Conservation (phyloP, 2,888 invertebrate species). For the Podabrus alpinus region DNA sequence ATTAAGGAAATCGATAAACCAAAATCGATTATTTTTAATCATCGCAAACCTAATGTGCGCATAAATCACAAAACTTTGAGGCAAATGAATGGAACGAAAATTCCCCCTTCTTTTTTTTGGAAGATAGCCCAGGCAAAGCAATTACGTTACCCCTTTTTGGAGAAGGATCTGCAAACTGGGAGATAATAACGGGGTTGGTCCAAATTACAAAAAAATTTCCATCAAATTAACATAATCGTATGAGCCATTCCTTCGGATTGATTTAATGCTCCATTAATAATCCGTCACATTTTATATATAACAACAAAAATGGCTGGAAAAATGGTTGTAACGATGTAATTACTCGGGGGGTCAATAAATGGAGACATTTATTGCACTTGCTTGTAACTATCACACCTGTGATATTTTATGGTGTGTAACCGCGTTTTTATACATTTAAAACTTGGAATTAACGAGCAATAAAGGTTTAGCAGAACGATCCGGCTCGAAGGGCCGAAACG, state of each 20-base stretch:
- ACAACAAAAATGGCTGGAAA: neutral
- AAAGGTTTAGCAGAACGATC: neutral
- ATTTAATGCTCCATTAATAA: neutral
- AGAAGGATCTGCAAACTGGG: neutral
- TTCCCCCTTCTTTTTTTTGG: neutral
- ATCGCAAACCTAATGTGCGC: neutral
- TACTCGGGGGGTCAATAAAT: neutral
- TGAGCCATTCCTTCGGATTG: neutral
- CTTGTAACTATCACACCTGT: neutral
- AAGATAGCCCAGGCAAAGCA: neutral
- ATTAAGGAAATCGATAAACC: neutral
- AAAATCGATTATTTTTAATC: neutral
- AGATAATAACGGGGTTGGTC: neutral
- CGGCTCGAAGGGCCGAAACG: neutral
- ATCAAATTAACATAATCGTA: neutral
- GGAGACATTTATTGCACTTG: neutral
- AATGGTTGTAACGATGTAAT: neutral
- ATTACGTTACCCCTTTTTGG: neutral
- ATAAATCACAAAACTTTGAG: neutral
- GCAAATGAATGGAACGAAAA: neutral
- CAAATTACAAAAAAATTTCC: neutral
- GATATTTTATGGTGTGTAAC: neutral
- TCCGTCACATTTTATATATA: neutral
- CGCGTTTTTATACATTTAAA: neutral
- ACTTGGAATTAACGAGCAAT: neutral